Conservation (phyloP, 2,888 invertebrate genomes). For the Corythucha ciliata region DNA sequence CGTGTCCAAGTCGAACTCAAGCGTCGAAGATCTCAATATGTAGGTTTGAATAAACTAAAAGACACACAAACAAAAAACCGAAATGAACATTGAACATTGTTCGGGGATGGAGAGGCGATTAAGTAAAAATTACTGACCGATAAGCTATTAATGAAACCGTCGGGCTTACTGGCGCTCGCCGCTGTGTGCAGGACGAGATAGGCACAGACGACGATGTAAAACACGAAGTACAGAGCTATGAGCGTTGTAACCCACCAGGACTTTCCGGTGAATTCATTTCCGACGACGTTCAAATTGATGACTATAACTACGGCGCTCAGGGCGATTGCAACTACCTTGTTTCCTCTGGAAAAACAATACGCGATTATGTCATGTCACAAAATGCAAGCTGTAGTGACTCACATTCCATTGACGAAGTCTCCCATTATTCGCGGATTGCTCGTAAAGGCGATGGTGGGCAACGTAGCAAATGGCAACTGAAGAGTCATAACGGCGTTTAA, state of each 20-base stretch:
- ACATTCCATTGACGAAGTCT: conserved; percentile 72
- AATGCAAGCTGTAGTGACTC: conserved; percentile 4
- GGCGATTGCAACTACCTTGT: conserved; percentile 56
- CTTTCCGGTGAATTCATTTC: conserved; percentile 43
- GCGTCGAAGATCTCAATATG: too few species aligned
- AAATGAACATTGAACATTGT: too few species aligned
- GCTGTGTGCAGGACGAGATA: conserved; percentile 67
- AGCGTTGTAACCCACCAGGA: conserved; percentile 43
- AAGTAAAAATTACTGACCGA: too few species aligned
- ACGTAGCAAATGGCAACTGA: conserved; percentile 76
- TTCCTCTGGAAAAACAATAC: conserved; percentile 50
- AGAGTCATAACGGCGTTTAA: conserved; percentile 79
- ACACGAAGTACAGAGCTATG: conserved; percentile 49
- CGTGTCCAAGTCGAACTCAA: too few species aligned
- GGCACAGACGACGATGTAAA: conserved; percentile 61
- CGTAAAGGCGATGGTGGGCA: conserved; percentile 80
- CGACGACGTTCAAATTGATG: conserved; percentile 74
- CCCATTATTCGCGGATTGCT: conserved; percentile 71
- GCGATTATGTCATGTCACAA: conserved; percentile 6
- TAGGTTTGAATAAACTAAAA: too few species aligned
- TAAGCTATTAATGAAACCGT: conserved; percentile 44
- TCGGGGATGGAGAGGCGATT: too few species aligned
- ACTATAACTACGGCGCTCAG: conserved; percentile 61
- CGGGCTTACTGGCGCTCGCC: conserved; percentile 56
- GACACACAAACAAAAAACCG: too few species aligned